These are phyloP conservation scores for Silurus asotus DNA, from an alignment of 2,113 vertebrate genomes.

Conservation along the genomic window DNA sequence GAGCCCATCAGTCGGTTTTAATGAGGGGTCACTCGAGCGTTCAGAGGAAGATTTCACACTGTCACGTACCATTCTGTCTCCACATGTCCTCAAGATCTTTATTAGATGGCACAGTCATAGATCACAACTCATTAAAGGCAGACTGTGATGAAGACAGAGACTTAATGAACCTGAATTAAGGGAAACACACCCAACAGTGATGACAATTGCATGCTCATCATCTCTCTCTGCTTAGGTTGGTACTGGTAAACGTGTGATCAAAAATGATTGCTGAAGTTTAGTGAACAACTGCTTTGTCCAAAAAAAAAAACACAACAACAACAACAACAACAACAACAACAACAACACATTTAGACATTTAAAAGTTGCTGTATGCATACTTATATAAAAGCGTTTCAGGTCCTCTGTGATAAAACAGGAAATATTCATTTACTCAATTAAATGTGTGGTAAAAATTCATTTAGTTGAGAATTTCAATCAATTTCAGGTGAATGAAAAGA, in stretches of 20 bases:
- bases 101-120: conserved; percentile 53
- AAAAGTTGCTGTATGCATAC: neutral
- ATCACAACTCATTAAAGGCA: conserved; percentile 60
- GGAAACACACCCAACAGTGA: conserved; percentile 37
- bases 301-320: neutral
- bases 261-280: neutral
- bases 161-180: conserved; percentile 56
- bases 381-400: neutral
- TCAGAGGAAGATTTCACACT: conserved; percentile 40
- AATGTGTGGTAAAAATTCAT: neutral
- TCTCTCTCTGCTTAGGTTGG: neutral
- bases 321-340: too few relatives aligned
- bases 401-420: neutral
- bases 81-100: conserved; percentile 54
- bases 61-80: conserved; percentile 57
- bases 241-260: neutral
- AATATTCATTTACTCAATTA: conserved; percentile 3
- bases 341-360: neutral
- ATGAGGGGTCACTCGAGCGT: conserved; percentile 58
- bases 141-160: conserved; percentile 37
- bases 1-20: conserved; percentile 58
- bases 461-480: neutral
- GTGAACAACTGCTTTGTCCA: neutral
- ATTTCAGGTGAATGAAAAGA: neutral
- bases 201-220: neutral